phyloP scores from a whole-genome alignment of 2,113 vertebrate genomes.

The Anolis sagrei region DNA sequence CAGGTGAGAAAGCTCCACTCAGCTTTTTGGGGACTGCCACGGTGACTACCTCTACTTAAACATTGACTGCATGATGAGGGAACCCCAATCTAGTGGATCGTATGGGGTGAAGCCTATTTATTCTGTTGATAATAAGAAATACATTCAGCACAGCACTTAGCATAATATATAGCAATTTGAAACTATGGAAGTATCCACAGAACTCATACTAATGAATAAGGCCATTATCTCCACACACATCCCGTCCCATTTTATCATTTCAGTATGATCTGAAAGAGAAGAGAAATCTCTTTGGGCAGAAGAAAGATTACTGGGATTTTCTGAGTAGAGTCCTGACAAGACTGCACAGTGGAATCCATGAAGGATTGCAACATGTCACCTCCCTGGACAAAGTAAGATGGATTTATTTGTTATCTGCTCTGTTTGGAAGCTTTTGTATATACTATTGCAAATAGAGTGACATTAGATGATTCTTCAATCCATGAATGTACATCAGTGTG shows the following conservation, averaged over 20 bases:
- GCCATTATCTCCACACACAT: too few relatives aligned
- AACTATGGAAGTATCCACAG: too few relatives aligned
- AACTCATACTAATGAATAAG: background rate
- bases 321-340: conserved; percentile 62
- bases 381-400: conserved; percentile 72
- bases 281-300: conserved; percentile 74
- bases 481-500: background rate
- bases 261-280: conserved; percentile 82
- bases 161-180: too few relatives aligned
- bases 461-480: background rate
- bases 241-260: background rate
- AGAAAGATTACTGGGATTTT: conserved; percentile 82
- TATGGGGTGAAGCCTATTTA: too few relatives aligned
- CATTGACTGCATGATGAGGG: too few relatives aligned
- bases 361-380: conserved; percentile 56
- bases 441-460: background rate
- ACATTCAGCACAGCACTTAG: too few relatives aligned
- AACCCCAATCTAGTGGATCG: too few relatives aligned
- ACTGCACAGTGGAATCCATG: conserved; percentile 14
- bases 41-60: too few relatives aligned
- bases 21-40: background rate
- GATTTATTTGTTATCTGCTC: too few relatives aligned
- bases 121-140: too few relatives aligned
- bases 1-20: too few relatives aligned
- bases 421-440: too few relatives aligned